Base-by-base conservation (phyloP, 37 sponge, comb jelly and placozoan genomes). In the Axinella damicornis region DNA sequence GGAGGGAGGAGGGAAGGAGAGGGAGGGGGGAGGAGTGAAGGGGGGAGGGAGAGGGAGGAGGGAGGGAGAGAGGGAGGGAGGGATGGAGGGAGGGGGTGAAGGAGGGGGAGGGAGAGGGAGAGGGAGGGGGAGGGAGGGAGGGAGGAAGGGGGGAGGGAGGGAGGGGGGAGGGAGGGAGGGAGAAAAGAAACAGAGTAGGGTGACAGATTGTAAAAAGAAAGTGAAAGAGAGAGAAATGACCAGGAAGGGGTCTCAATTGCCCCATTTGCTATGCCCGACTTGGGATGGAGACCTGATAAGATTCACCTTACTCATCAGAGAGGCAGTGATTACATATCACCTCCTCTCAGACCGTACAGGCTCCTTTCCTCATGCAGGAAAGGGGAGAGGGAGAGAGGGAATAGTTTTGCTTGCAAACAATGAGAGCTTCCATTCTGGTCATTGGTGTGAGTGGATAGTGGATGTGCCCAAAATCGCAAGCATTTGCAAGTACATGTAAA, bases 1-100 rank as follows among this genome's bases (percentile, higher is more conserved):
- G 46, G 46, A 46, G 46, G 46, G 46, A 46, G 46, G 37, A 5
- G 6, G 70, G 28, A 35, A 69, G 37, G 4, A 13, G 37, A 21
- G 46, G 4, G 46, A 46, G 46, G 4, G 46, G 9, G 46, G 4
- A 9, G 9, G 46, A 12, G 46, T 12, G 46, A 12, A 9, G 9
- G 46, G 9, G 46, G 4, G 46, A 46, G 46, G 4, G 46, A 46
- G 46, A 12, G 46, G 4, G 21, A 21, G 37, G 70, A 12, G 70
- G 21, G 70, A 69, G 37, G 24, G 73, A 72, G 73, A 22, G 54
- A 67, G 68, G 33, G 34, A 67, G 34, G 68, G 68, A 67, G 68
- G 31, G 68, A 67, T n/a, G 37, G 31, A 21, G 70, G 28, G 70
- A 69, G 37, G 4, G 37, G 34, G 33, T 21, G 37, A 21, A 9